phyloP scores from a whole-genome alignment of 1,140 invertebrate species.

The Drosophila simulans region DNA sequence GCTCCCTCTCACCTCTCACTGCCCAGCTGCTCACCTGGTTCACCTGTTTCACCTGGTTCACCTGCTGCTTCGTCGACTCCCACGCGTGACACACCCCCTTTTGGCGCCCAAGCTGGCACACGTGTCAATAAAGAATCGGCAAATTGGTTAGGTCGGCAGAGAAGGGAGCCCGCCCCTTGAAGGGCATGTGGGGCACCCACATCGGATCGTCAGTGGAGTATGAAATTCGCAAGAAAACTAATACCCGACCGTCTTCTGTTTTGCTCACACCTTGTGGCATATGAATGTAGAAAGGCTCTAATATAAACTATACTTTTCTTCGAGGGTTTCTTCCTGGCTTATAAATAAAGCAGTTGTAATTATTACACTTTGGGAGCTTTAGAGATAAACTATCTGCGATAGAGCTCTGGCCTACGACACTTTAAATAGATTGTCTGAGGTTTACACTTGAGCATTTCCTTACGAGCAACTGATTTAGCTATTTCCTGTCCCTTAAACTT shows the following conservation, averaged over 20 bases:
- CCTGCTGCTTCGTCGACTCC: slow-evolving; percentile 7
- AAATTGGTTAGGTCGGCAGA: slow-evolving; percentile 25
- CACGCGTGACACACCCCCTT: slow-evolving; percentile 31
- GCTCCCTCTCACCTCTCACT: not conserved
- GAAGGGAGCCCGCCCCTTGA: not conserved
- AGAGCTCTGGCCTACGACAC: not conserved
- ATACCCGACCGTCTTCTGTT: not conserved
- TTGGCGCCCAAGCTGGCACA: not conserved
- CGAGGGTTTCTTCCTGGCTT: not conserved
- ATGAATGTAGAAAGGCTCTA: not conserved
- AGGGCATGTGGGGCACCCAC: not conserved
- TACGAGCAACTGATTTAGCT: slow-evolving; percentile 20
- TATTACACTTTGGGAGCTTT: too few species aligned
- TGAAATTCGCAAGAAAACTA: slow-evolving; percentile 34
- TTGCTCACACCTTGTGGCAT: slow-evolving; percentile 1
- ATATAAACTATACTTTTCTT: not conserved
- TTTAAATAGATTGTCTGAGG: not conserved
- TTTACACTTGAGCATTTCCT: not conserved
- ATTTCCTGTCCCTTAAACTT: slow-evolving; percentile 3
- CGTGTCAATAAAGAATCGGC: slow-evolving; percentile 33
- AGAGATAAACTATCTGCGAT: not conserved
- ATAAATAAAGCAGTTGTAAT: too few species aligned
- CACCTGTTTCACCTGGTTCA: not conserved
- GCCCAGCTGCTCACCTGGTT: not conserved
- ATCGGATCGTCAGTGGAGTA: not conserved